Percentiles rank a stretch among this genome's conserved stretches.
These are phyloP conservation scores for Patella ulyssiponensis DNA, from an alignment of 2,888 invertebrate species.

Conservation along the genomic window DNA sequence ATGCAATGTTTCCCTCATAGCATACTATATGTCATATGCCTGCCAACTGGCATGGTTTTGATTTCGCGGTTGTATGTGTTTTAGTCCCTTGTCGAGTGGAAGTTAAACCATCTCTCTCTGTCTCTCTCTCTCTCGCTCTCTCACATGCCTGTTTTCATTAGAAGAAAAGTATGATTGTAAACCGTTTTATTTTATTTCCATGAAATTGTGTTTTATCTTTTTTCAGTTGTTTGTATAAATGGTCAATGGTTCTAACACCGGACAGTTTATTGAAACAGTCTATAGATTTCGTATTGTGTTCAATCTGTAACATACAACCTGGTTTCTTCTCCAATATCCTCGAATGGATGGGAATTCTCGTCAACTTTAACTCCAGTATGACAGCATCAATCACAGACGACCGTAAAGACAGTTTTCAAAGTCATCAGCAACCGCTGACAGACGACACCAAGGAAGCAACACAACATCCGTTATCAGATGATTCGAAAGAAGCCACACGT, in stretches of 20 bases:
- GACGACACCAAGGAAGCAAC: slow-evolving; percentile 71
- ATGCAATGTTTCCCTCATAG: no score
- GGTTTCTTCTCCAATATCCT: slow-evolving; percentile 83
- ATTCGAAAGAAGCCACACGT: slow-evolving; percentile 58
- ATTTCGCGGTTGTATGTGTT: no score
- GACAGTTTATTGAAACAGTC: slow-evolving; percentile 83
- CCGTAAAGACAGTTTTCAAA: slow-evolving; percentile 70
- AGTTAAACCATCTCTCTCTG: no score
- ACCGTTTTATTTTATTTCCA: not conserved
- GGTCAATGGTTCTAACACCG: slow-evolving; percentile 82
- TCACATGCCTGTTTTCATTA: no score
- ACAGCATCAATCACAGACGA: slow-evolving; percentile 78
- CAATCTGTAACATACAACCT: slow-evolving; percentile 87
- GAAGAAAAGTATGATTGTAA: no score
- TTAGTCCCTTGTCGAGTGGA: no score
- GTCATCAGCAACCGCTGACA: slow-evolving; percentile 71
- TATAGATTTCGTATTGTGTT: slow-evolving; percentile 88
- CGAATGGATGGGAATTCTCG: slow-evolving; percentile 78
- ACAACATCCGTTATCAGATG: slow-evolving; percentile 69
- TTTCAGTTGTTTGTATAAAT: slow-evolving; percentile 80
- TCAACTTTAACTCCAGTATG: slow-evolving; percentile 71
- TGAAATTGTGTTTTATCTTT: slow-evolving; percentile 23
- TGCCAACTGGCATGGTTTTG: no score
- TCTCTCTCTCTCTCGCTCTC: no score
- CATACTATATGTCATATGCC: no score